Percentiles rank a stretch among this genome's conserved stretches.
phyloP scores from a whole-genome alignment of 2,888 invertebrate genomes.

The Nysson spinosus region DNA sequence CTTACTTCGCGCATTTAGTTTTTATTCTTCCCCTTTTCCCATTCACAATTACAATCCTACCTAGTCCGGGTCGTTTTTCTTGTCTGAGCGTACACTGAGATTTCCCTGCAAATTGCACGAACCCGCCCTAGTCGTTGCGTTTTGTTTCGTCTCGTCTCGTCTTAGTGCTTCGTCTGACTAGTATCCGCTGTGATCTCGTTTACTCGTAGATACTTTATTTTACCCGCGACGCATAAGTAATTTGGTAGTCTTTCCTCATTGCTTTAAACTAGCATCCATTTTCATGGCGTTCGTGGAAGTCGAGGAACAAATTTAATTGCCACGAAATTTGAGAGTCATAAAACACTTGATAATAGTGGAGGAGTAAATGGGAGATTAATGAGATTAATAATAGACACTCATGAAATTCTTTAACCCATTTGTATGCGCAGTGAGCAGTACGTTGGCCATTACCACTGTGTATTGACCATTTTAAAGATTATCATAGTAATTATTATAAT shows the following conservation, averaged over 20 bases:
- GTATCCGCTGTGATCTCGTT: constrained; percentile 28
- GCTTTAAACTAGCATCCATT: neutral
- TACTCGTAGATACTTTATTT: constrained; percentile 27
- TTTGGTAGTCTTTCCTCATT: constrained; percentile 1
- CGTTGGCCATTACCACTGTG: too few relatives aligned
- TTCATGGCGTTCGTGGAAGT: neutral
- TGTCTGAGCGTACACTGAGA: neutral
- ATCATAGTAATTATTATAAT: too few relatives aligned
- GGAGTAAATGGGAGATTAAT: too few relatives aligned
- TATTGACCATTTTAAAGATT: too few relatives aligned
- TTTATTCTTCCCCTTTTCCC: neutral
- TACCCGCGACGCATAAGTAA: constrained; percentile 17
- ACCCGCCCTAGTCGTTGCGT: constrained; percentile 2
- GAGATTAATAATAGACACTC: too few relatives aligned
- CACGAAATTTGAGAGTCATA: too few relatives aligned
- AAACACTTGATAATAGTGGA: too few relatives aligned
- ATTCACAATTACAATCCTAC: neutral
- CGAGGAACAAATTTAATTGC: constrained; percentile 1
- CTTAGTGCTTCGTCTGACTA: too few relatives aligned
- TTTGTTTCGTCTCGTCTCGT: too few relatives aligned
- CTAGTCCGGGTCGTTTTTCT: neutral
- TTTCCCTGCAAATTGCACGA: constrained; percentile 24
- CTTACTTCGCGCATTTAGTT: constrained; percentile 20
- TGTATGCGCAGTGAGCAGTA: too few relatives aligned
- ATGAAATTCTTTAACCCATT: too few relatives aligned